Evolutionary conservation across 2,797 vertebrate genomes (phyloP), one percentile per base, ranked within the genome.

Genomic region (Pitangus sulphuratus): DNA sequence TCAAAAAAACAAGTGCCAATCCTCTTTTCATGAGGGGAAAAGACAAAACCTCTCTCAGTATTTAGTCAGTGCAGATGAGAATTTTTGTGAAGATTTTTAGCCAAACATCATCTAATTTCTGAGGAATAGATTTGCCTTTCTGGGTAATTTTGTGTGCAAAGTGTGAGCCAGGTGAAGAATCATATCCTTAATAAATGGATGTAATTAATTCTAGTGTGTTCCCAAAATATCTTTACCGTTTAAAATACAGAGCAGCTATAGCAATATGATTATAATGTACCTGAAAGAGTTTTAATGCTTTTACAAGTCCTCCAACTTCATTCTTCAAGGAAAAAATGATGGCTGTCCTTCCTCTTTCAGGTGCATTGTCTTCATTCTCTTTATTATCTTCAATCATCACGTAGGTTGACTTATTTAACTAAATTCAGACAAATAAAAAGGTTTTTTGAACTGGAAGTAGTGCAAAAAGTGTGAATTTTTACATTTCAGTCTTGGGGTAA

Each of bases 281-380:
- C 98, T 99, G 99, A 95, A 99, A 99, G 82, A 99, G 98, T 98
- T 99, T 99, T 54, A 99, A 98, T 13, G 99, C 99, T 97, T 99
- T 99, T 50, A 99, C 98, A 66, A 99, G 98, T 82, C 99, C 99
- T 86, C 99, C 99, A 7, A 99, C 98, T 98, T 99, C 99, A 98
- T 99, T 99, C 97, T 99, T 99, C 90, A 99, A 98, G 64, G 99
- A 99, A 97, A 99, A 99, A 95, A 99, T 98, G 3, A 99, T 98
- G 53, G 99, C 99, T 33, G 98, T 98, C 94, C 98, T 98, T 31
- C 98, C 98, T 87, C 98, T 98, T 96, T 99, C 99, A 35, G 97
- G 84, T 21, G 97, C 97, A 20, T 97, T 97, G 39, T 97, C 98
- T 96, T 99, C 99, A 95, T 99, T 99, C 91, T 99, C 99, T 92